Evolutionary conservation across 2,888 invertebrate genomes (phyloP).

Genomic region (Noctua pronuba): DNA sequence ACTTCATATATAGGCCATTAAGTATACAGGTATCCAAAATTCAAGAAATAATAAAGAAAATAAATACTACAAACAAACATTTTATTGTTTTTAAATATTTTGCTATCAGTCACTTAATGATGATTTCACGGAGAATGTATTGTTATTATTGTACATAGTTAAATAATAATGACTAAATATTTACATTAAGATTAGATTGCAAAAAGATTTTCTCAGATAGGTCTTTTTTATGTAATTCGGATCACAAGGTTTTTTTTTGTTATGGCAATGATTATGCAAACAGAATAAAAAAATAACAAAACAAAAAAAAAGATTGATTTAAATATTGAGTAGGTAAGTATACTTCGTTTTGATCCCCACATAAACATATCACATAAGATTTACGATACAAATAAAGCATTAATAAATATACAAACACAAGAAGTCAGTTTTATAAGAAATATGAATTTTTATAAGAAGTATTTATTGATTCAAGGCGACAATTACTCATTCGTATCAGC

Average conservation of each 20-base stretch:
- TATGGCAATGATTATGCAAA: background rate
- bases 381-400: slow-evolving; percentile 39
- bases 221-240: background rate
- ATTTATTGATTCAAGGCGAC: slow-evolving; percentile 74
- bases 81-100: slow-evolving; percentile 21
- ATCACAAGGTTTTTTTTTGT: background rate
- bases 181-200: background rate
- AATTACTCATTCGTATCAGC: slow-evolving; percentile 76
- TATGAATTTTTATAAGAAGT: slow-evolving; percentile 61
- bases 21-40: background rate
- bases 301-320: slow-evolving; percentile 21
- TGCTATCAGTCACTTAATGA: background rate
- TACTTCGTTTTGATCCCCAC: slow-evolving; percentile 34
- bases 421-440: slow-evolving; percentile 56
- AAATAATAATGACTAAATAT: background rate
- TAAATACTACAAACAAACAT: slow-evolving; percentile 11
- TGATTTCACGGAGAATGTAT: slow-evolving; percentile 1
- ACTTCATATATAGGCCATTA: no score
- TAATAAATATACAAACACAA: slow-evolving; percentile 48
- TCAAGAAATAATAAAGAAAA: background rate
- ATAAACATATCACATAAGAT: slow-evolving; percentile 50
- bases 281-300: no score
- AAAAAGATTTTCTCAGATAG: no score
- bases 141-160: slow-evolving; percentile 7
- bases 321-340: slow-evolving; percentile 8